phyloP scores from a whole-genome alignment of 2,888 invertebrate species.

The Apotomis turbidana region DNA sequence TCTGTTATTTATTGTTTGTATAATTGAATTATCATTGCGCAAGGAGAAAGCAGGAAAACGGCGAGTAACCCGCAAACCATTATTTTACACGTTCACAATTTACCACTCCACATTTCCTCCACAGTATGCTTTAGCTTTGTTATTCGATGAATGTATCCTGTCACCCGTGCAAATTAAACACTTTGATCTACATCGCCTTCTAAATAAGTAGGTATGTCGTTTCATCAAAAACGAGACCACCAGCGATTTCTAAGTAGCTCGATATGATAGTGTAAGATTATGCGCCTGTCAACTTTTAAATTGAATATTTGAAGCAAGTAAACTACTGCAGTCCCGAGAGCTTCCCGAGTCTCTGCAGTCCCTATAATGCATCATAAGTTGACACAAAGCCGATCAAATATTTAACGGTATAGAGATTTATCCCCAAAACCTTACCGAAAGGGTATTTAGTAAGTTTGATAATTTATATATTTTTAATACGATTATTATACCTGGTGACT shows the following conservation, averaged over 20 bases:
- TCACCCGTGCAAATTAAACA: not conserved
- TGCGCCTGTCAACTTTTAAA: constrained; percentile 25
- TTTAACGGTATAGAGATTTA: constrained; percentile 73
- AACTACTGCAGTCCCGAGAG: constrained; percentile 11
- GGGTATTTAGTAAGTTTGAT: constrained; percentile 60
- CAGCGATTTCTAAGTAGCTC: constrained; percentile 14
- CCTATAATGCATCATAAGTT: constrained; percentile 65
- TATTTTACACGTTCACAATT: constrained; percentile 55
- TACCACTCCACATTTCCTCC: constrained; percentile 3
- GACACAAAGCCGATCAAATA: constrained; percentile 80
- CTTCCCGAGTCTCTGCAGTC: constrained; percentile 50
- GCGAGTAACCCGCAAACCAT: constrained; percentile 56
- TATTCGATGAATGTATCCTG: constrained; percentile 4
- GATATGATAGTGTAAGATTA: constrained; percentile 17
- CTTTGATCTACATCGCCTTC: constrained; percentile 5
- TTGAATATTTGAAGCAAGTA: constrained; percentile 22
- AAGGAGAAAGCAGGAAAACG: constrained; percentile 73
- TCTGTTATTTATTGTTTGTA: constrained; percentile 3
- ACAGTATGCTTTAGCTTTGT: not conserved
- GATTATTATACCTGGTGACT: constrained; percentile 67
- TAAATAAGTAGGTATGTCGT: constrained; percentile 12
- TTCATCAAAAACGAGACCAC: constrained; percentile 33
- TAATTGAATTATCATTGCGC: constrained; percentile 50
- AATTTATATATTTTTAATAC: constrained; percentile 67
- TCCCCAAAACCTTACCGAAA: constrained; percentile 44